These are phyloP conservation scores for Aurelia sp. DNA, from an alignment of 30 jellyfish, hydroid and myxozoan species.

Conservation along the genomic window DNA sequence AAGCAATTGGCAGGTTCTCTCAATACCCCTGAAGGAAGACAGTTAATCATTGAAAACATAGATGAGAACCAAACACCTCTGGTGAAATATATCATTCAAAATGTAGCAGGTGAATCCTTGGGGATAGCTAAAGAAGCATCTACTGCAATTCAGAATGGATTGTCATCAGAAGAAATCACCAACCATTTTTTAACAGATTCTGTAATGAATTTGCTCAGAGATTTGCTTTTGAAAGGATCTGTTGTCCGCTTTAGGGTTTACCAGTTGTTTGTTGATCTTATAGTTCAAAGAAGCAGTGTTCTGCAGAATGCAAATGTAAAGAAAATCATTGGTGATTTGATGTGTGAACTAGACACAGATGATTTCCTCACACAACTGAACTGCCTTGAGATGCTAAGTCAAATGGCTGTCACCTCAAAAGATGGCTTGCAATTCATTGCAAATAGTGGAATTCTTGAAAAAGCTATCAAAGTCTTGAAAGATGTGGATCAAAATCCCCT, in stretches of 20 bases:
- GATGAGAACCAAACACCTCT: neutral
- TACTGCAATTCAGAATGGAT: slow-evolving; percentile 11
- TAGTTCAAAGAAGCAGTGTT: neutral
- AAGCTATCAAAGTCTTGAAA: slow-evolving; percentile 25
- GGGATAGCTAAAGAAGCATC: slow-evolving; percentile 56
- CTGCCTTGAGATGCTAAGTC: slow-evolving; percentile 78
- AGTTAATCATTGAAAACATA: slow-evolving; percentile 8
- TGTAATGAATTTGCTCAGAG: slow-evolving; percentile 6
- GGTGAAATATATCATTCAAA: slow-evolving; percentile 6
- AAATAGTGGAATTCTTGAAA: slow-evolving; percentile 46
- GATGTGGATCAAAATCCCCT: slow-evolving; percentile 54
- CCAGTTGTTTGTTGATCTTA: slow-evolving; percentile 69
- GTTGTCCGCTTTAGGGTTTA: slow-evolving; percentile 80
- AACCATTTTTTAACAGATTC: slow-evolving; percentile 38
- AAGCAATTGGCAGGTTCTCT: slow-evolving; percentile 2
- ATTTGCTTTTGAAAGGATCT: slow-evolving; percentile 35
- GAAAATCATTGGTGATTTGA: slow-evolving; percentile 26
- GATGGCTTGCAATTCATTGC: slow-evolving; percentile 55
- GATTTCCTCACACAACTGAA: slow-evolving; percentile 77
- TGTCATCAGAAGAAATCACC: neutral
- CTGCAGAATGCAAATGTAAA: neutral
- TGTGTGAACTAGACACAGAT: slow-evolving; percentile 41
- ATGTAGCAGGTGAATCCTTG: slow-evolving; percentile 7
- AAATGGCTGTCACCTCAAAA: slow-evolving; percentile 46
- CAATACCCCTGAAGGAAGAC: slow-evolving; percentile 11